Conservation (phyloP, 2,797 vertebrate genomes). For the Echiichthys vipera region DNA sequence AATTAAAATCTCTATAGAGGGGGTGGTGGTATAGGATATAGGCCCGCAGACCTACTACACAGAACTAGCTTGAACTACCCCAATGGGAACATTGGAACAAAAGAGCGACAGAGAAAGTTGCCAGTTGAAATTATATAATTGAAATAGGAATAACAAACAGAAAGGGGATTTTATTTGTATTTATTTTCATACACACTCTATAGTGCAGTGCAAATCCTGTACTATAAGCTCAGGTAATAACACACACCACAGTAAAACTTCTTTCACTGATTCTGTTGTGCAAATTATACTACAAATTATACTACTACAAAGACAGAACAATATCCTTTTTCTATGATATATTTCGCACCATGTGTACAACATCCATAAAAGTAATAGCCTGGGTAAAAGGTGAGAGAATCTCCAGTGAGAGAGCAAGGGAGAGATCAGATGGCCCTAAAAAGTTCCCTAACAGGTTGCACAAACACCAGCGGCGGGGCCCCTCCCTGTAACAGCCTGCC, state of each 20-base stretch:
- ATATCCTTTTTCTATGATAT: constrained; percentile 4
- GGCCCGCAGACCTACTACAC: constrained; percentile 29
- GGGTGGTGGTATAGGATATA: constrained; percentile 63
- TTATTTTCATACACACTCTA: background rate
- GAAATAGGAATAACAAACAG: background rate
- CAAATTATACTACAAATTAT: constrained; percentile 7
- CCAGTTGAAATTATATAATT: background rate
- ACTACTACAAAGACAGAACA: background rate
- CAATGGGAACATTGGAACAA: constrained; percentile 25
- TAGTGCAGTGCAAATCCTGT: background rate
- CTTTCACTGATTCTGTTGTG: background rate
- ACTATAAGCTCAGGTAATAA: background rate
- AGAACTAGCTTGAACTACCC: constrained; percentile 19
- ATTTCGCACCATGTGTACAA: constrained; percentile 7
- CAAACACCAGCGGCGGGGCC: constrained; percentile 81
- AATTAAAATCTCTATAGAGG: constrained; percentile 80
- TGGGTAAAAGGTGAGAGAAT: constrained; percentile 65
- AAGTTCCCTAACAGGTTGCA: constrained; percentile 88
- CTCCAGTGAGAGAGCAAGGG: constrained; percentile 50
- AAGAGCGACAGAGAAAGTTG: constrained; percentile 30
- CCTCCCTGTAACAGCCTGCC: constrained; percentile 86
- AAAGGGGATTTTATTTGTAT: background rate
- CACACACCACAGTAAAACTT: background rate
- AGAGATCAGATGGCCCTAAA: constrained; percentile 80
- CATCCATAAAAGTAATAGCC: constrained; percentile 40